Evolutionary conservation across 2,888 invertebrate species (phyloP).

Genomic region (Pseudococcus jackbeardsleyi): DNA sequence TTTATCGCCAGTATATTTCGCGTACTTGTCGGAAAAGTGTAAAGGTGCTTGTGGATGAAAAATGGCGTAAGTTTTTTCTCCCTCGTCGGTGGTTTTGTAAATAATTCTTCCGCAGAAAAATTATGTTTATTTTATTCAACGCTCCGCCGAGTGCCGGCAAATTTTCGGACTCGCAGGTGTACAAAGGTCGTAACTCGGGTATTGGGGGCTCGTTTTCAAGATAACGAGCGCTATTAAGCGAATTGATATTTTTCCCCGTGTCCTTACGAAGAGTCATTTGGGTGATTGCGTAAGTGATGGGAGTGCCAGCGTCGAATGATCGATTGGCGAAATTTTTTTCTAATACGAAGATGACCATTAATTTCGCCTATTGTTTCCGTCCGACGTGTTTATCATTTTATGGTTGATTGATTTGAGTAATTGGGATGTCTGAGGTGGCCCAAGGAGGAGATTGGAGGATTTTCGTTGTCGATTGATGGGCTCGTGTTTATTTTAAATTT

Average conservation of each 20-base stretch:
- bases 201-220: not conserved
- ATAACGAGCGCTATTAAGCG: constrained; percentile 10
- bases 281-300: not conserved
- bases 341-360: not conserved
- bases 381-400: not conserved
- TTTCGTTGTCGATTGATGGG: not conserved
- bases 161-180: constrained; percentile 38
- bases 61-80: constrained; percentile 33
- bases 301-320: not conserved
- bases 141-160: constrained; percentile 5
- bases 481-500: not conserved
- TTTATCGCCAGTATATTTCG: not conserved
- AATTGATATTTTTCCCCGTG: not conserved
- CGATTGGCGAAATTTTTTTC: not conserved
- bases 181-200: constrained; percentile 23
- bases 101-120: constrained; percentile 29
- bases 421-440: not conserved
- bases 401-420: constrained; percentile 20
- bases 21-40: constrained; percentile 1
- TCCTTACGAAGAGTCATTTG: not conserved
- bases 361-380: not conserved
- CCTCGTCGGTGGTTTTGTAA: constrained; percentile 28
- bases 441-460: not conserved
- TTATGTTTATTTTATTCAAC: constrained; percentile 55
- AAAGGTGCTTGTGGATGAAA: constrained; percentile 46